phyloP scores from a whole-genome alignment of 2,113 vertebrate genomes.

The Coracopsis vasa region DNA sequence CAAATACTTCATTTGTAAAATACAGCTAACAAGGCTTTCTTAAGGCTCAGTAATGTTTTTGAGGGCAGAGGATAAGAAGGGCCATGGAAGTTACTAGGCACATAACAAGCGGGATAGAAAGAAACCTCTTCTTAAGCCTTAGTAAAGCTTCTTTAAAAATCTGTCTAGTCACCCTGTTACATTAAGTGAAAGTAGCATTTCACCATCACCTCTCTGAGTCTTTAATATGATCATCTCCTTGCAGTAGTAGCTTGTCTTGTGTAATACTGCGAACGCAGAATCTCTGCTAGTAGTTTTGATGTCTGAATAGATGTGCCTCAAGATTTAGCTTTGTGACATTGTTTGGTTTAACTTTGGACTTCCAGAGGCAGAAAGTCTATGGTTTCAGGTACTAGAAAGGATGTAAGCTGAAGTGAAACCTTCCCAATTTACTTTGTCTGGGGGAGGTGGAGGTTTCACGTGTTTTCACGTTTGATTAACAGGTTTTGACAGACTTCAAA shows the following conservation, averaged over 20 bases:
- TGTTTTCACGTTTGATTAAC: conserved; percentile 12
- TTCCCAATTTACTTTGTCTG: background rate
- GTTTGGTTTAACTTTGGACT: background rate
- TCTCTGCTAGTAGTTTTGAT: background rate
- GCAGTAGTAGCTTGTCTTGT: background rate
- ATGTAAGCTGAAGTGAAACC: background rate
- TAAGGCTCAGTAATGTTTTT: background rate
- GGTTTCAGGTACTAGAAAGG: background rate
- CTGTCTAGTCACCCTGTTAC: background rate
- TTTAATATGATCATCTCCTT: background rate
- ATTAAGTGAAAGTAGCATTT: background rate
- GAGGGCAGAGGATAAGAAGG: background rate
- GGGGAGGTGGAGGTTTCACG: background rate
- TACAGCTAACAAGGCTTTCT: background rate
- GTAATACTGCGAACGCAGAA: background rate
- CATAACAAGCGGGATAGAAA: background rate
- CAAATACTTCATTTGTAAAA: background rate
- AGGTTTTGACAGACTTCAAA: conserved; percentile 33
- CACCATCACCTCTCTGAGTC: background rate
- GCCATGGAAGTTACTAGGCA: background rate
- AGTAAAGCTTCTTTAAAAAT: background rate
- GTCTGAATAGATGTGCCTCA: background rate
- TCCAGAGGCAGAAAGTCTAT: background rate
- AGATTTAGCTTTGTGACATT: background rate
- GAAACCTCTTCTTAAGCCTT: background rate